Conservation (phyloP, 2,113 vertebrate species). For the Agapornis roseicollis region DNA sequence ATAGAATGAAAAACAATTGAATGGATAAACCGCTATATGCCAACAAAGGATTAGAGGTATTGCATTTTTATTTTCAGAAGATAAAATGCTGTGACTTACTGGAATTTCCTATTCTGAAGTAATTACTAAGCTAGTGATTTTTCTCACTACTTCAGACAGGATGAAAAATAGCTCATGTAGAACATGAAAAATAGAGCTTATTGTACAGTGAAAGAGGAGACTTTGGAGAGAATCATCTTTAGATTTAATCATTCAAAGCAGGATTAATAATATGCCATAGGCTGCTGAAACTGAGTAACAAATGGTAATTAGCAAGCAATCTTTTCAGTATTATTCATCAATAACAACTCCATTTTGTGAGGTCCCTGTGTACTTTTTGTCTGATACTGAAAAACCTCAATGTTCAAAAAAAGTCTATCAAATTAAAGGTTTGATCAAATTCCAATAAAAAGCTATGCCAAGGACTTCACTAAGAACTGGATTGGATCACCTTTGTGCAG, state of each 20-base stretch:
- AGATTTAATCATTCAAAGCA: not conserved
- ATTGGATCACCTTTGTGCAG: not conserved
- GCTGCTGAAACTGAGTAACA: not conserved
- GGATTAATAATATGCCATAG: not conserved
- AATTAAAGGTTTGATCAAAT: not conserved
- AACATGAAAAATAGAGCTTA: not conserved
- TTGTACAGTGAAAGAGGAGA: not conserved
- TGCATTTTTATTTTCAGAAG: conserved; percentile 14
- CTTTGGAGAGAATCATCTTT: not conserved
- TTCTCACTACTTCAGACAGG: conserved; percentile 19
- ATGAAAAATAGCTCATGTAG: conserved; percentile 16
- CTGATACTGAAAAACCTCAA: not conserved
- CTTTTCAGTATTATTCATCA: conserved; percentile 1
- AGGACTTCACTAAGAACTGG: not conserved
- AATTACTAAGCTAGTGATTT: not conserved
- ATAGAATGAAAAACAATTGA: not conserved
- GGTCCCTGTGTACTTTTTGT: not conserved
- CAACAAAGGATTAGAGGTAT: not conserved
- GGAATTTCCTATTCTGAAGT: conserved; percentile 11
- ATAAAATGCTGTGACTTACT: conserved; percentile 9
- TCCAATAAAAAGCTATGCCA: not conserved
- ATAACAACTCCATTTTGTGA: not conserved
- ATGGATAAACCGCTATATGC: not conserved
- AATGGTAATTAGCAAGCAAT: not conserved
- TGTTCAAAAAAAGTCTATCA: not conserved